These are phyloP conservation scores for Gymnarchus niloticus DNA, from an alignment of 2,113 vertebrate species.

Conservation along the genomic window DNA sequence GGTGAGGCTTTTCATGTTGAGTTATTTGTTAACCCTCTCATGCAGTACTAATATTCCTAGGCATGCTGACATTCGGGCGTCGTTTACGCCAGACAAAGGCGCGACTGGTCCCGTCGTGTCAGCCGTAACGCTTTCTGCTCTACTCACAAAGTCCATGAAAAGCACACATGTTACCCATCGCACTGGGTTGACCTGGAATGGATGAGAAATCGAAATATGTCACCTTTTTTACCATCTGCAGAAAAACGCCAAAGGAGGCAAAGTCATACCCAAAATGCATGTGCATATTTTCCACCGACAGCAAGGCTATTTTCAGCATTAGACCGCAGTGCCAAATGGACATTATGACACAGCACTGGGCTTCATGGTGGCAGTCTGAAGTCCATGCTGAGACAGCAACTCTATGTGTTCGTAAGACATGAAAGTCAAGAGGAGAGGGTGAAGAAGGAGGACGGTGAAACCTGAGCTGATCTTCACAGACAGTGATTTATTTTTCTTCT, in stretches of 20 bases:
- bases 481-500: background rate
- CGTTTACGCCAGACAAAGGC: background rate
- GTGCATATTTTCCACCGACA: background rate
- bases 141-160: background rate
- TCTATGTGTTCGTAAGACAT: background rate
- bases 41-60: background rate
- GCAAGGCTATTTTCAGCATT: conserved; percentile 3
- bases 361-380: background rate
- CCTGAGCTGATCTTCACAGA: too few relatives aligned
- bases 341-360: background rate
- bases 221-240: background rate
- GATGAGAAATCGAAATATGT: background rate
- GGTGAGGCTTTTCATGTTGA: background rate
- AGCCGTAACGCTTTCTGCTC: background rate
- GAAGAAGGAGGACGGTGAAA: too few relatives aligned
- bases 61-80: background rate
- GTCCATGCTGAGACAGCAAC: background rate
- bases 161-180: background rate
- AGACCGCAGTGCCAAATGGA: background rate
- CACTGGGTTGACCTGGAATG: background rate
- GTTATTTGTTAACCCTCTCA: conserved; percentile 12
- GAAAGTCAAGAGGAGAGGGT: too few relatives aligned
- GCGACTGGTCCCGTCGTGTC: background rate
- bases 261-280: background rate
- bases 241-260: background rate